A percentile compares a stretch with the other conserved stretches of the same genome.
phyloP scores from a whole-genome alignment of 2,113 vertebrate genomes.

The Ctenodactylus gundi region DNA sequence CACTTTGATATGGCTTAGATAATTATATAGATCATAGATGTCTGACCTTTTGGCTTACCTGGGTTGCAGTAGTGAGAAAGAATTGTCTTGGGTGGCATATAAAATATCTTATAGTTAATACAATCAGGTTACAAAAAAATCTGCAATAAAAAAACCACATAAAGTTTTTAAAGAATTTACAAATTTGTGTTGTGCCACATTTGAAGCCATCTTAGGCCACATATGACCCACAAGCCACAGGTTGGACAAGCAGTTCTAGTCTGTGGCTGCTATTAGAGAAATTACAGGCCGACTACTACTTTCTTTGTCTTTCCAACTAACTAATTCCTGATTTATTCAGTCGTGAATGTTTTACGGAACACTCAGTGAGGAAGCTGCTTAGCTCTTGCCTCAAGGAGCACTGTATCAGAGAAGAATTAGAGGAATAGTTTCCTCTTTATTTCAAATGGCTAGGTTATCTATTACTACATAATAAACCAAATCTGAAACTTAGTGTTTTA shows the following conservation, averaged over 20 bases:
- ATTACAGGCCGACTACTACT: not conserved
- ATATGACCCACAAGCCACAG: too few species aligned
- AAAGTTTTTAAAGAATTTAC: too few species aligned
- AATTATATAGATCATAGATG: not conserved
- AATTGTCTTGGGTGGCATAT: too few species aligned
- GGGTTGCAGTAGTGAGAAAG: too few species aligned
- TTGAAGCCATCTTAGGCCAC: too few species aligned
- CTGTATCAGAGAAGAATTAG: not conserved
- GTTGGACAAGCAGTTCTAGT: too few species aligned
- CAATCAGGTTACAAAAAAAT: too few species aligned
- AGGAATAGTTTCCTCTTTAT: not conserved
- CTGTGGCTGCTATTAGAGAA: not conserved
- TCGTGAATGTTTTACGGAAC: not conserved
- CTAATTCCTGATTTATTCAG: not conserved
- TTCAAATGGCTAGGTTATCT: not conserved
- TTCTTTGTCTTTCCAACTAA: not conserved
- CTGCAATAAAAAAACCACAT: too few species aligned
- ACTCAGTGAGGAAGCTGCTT: not conserved
- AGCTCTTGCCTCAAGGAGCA: not conserved
- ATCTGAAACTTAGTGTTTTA: not conserved
- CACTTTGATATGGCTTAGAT: not conserved
- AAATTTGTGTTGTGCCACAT: too few species aligned
- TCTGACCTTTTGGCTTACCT: too few species aligned
- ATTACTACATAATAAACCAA: not conserved
- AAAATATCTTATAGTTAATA: too few species aligned